A percentile compares a stretch with the other conserved stretches of the same genome.
Evolutionary conservation across 2,113 vertebrate species (phyloP).

Genomic region (Notiomystis cincta): DNA sequence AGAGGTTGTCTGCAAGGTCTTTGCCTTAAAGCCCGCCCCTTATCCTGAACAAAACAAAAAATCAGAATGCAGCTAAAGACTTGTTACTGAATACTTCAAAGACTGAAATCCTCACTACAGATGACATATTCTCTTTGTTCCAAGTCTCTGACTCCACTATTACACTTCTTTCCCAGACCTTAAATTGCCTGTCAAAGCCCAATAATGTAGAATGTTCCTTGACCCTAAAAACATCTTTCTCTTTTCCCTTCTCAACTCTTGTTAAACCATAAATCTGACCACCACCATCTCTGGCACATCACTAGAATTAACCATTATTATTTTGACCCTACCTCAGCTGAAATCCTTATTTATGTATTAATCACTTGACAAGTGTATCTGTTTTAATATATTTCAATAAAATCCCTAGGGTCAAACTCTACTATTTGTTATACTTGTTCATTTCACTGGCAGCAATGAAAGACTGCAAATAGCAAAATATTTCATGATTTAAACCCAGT

Average conservation of each 20-base stretch:
- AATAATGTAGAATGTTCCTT: background rate
- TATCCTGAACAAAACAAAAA: background rate
- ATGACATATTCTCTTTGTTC: constrained; percentile 32
- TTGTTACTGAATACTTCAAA: background rate
- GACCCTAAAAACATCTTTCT: constrained; percentile 29
- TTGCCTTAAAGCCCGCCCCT: background rate
- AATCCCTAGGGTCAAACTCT: background rate
- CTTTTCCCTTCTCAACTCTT: background rate
- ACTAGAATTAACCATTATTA: constrained; percentile 7
- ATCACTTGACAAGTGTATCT: background rate
- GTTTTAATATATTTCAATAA: background rate
- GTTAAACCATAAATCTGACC: constrained; percentile 1
- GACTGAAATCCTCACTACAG: background rate
- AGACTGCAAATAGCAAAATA: background rate
- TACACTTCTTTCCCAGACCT: constrained; percentile 13
- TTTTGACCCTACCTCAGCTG: background rate
- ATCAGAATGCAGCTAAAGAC: background rate
- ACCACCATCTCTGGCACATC: background rate
- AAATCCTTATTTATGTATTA: constrained; percentile 42
- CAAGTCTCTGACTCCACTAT: background rate
- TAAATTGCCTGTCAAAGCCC: constrained; percentile 34
- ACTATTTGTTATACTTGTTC: background rate
- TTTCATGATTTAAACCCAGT: background rate
- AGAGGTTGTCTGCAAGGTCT: background rate
- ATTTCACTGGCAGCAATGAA: background rate